Evolutionary conservation across 2,888 invertebrate species (phyloP), one percentile per base, ranked within the genome.

Genomic region (Sesamia inferens): DNA sequence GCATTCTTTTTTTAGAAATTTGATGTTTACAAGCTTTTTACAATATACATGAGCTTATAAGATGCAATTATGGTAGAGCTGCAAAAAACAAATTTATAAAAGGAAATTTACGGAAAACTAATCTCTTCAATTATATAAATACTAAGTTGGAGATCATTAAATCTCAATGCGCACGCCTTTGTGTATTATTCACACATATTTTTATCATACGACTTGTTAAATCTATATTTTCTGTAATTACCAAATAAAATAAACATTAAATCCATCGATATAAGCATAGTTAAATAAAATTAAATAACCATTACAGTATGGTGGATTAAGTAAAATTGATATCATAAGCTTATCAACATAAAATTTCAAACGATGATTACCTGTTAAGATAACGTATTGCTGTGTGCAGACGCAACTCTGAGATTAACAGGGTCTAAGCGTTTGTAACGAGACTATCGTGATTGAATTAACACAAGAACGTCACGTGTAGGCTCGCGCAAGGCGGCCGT

Each of bases 391-490:
- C 70, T 54, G 68, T 76, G 71, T 75, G 68, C 78, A 64, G 59
- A 71, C 75, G 68, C 66, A 69, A 59, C 57, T 75, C 58, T 24
- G 68, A 68, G 78, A 78, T 81, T 79, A 84, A 77, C 80, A 82
- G 77, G 83, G 74, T 75, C 71, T 74, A 76, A 65, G 75, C 75
- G 83, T 81, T 72, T 58, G 73, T 85, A 84, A 83, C 82, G 86
- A 88, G 84, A 86, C 84, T 84, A 87, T 88, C 80, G 78, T 87
- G 88, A 90, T 88, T 85, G 80, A 86, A 86, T 86, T 86, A 88
- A 87, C 86, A 85, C 85, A 84, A 86, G 84, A 86, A 83, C 82
- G 87, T 85, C 84, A 87, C 82, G 80, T 81, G 83, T 70, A 75
- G 77, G 67, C 82, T 83, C 82, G 81, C 72, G 78, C 74, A 67